Evolutionary conservation across 2,888 invertebrate species (phyloP), one percentile per base, ranked within the genome.

Genomic region (Cabera pusaria): DNA sequence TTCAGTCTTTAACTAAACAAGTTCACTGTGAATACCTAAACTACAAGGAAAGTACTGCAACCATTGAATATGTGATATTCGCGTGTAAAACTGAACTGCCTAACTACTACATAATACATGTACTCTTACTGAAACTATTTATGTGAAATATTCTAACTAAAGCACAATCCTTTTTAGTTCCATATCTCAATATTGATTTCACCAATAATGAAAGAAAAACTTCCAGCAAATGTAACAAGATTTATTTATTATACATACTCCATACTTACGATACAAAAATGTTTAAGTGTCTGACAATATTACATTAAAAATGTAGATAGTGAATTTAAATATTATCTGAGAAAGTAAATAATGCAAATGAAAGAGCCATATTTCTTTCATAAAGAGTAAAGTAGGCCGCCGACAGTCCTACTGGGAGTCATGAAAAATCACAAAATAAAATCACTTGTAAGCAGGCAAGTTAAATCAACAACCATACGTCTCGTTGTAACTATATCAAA

Each of bases 371-470:
- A 72, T 76, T 73, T 72, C 64, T 56, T 55, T 58, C 56, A 68
- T 56, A 59, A 58, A 55, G 53, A 72, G 56, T 52, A 44, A 58
- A 49, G 52, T 36, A 43, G 43, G 37, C 12, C 21, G 18, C 33
- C 52, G 65, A 67, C 63, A 64, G 61, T 59, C 64, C 77, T 72
- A 55, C 42, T 32, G 74, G 72, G 77, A 72, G 49, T 44, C 43
- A 57, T 64, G 64, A 74, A 70, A 72, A 63, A 75, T 76, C 72
- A 73, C 72, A 58, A 65, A n/a, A n/a, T n/a, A n/a, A n/a, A n/a
- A n/a, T n/a, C n/a, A n/a, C n/a, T n/a, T n/a, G n/a, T n/a, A n/a
- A n/a, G n/a, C n/a, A 64, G 55, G 64, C 64, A 66, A 63, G 57
- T 64, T 65, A 56, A 54, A 66, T 52, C 56, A 56, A 52, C 50